Evolutionary conservation across 2,888 invertebrate species (phyloP), one percentile per base, ranked within the genome.

Genomic region (Portevinia maculata): DNA sequence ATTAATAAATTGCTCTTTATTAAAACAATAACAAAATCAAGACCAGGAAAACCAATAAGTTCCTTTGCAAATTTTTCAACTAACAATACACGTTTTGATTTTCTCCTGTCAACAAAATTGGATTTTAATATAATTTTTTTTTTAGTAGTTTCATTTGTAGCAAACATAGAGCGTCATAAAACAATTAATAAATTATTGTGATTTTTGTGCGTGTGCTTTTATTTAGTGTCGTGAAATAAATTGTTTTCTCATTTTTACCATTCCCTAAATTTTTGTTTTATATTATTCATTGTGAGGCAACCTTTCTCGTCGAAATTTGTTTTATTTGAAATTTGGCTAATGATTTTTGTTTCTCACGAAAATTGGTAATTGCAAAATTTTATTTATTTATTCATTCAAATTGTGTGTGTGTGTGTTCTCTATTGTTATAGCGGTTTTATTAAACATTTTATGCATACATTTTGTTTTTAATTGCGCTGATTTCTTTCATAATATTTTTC

Each of bases 211-310:
- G 59, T 44, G 44, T 19, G 39, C 39, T 60, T 41, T 19, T 44
- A n/a, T 8, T 60, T 60, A 44, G 17, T 60, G 59, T 60, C 44
- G 19, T 60, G 19, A 30, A 32, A 11, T n/a, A 30, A 53, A 8
- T n/a, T 6, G 11, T 37, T 37, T 37, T 13, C 6, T 37, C 0
- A 13, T 13, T 13, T 13, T 13, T 37, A 6, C 13, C 1, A 6
- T 1, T 7, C 37, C n/a, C 13, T 13, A 37, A 11, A 9, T 34
- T 39, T 15, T 39, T 5, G 3, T 6, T n/a, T 7, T 15, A 39
- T n/a, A 24, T 1, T 19, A 1, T 17, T 52, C 9, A 52, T n/a
- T 60, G 5, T 32, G 32, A 32, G 55, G 37, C 37, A 55, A 55
- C 55, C 37, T 60, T 60, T 32, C 3, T 46, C 28, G 41, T 44